Evolutionary conservation across 2,113 vertebrate genomes (phyloP).

Genomic region (Lycaon pictus): DNA sequence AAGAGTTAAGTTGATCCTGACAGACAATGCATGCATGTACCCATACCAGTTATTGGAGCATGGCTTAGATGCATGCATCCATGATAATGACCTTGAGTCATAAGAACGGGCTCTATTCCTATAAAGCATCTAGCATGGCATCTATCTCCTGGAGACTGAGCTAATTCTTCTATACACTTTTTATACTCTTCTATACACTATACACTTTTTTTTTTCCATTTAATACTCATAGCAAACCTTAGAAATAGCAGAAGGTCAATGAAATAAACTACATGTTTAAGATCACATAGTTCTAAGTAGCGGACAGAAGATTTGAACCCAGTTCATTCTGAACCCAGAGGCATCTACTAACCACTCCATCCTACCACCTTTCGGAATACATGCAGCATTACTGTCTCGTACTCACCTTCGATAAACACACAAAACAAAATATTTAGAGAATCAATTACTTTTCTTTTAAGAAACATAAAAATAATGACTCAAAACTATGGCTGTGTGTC

Average conservation of each 20-base stretch:
- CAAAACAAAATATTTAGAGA: slow-evolving; percentile 81
- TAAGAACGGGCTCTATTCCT: neutral
- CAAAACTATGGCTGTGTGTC: slow-evolving; percentile 79
- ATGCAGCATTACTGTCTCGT: slow-evolving; percentile 68
- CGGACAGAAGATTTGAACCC: slow-evolving; percentile 17
- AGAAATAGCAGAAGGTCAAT: neutral
- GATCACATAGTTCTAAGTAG: neutral
- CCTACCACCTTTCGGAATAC: slow-evolving; percentile 63
- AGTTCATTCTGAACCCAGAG: neutral
- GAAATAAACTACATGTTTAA: neutral
- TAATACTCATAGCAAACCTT: neutral
- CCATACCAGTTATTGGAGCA: neutral
- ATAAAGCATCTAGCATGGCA: neutral
- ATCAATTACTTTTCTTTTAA: slow-evolving; percentile 85
- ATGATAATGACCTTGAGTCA: neutral
- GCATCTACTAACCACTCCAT: neutral
- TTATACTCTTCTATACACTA: neutral
- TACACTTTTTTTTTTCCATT: neutral
- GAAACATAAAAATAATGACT: slow-evolving; percentile 77
- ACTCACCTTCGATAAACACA: slow-evolving; percentile 77
- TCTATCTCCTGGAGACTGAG: neutral
- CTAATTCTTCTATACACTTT: neutral
- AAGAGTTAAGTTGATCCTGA: neutral
- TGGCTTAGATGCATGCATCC: neutral
- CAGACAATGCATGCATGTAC: neutral